Evolutionary conservation across 2,888 invertebrate species (phyloP).

Genomic region (Drosophila mettleri): DNA sequence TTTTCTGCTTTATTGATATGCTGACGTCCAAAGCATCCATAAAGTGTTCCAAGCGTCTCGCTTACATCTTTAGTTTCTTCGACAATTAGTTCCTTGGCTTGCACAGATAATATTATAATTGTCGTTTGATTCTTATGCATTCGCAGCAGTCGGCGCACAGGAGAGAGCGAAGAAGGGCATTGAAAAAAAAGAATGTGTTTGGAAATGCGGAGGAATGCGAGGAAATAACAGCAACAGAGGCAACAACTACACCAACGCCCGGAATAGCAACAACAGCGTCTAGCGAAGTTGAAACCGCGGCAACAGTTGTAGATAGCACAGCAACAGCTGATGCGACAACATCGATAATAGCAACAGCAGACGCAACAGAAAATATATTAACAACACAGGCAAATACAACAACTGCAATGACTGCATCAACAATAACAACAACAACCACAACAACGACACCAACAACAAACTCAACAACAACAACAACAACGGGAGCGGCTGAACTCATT

Average conservation of each 20-base stretch:
- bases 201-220: conserved; percentile 43
- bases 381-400: conserved; percentile 29
- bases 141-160: conserved; percentile 57
- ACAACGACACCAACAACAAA: conserved; percentile 18
- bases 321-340: conserved; percentile 10
- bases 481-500: conserved; percentile 59
- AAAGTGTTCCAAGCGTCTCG: conserved; percentile 10
- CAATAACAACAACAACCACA: conserved; percentile 31
- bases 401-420: conserved; percentile 29
- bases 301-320: conserved; percentile 33
- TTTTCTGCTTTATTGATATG: conserved; percentile 56
- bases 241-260: conserved; percentile 32
- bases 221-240: conserved; percentile 37
- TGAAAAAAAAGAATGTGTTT: conserved; percentile 58
- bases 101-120: neutral
- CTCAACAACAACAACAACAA: conserved; percentile 51
- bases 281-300: conserved; percentile 23
- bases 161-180: conserved; percentile 63
- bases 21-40: conserved; percentile 37
- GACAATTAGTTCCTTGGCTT: neutral
- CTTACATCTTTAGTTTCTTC: conserved; percentile 1
- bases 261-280: conserved; percentile 40
- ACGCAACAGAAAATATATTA: conserved; percentile 30
- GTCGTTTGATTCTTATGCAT: conserved; percentile 10
- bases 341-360: conserved; percentile 47